These are phyloP conservation scores for Actinemys pallida DNA, from an alignment of 2,113 vertebrate genomes.

Conservation along the genomic window DNA sequence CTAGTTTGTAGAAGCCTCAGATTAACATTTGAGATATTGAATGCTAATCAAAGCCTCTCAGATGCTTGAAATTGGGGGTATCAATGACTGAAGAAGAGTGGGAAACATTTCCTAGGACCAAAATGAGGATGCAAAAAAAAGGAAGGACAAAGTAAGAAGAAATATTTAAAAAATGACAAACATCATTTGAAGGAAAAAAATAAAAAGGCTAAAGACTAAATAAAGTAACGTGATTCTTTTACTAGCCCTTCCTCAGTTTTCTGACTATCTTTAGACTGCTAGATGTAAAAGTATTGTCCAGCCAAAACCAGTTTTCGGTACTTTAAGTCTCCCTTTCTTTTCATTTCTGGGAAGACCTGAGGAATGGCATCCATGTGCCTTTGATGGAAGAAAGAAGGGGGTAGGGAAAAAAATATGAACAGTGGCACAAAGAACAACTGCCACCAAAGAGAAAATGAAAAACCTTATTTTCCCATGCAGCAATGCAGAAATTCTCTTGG, in stretches of 20 bases:
- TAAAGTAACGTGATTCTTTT: background rate
- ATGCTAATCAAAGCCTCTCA: background rate
- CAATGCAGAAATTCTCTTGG: background rate
- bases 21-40: background rate
- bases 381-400: background rate
- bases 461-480: background rate
- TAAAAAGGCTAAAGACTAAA: background rate
- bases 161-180: background rate
- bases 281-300: background rate
- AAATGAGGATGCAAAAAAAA: background rate
- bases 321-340: background rate
- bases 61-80: background rate
- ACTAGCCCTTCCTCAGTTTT: background rate
- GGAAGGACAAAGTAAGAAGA: background rate
- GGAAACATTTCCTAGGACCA: background rate
- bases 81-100: background rate
- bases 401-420: background rate
- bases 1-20: background rate
- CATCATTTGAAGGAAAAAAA: background rate
- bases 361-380: background rate
- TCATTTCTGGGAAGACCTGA: background rate
- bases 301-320: background rate
- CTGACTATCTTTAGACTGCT: background rate
- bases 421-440: background rate
- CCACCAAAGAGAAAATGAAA: slow-evolving; percentile 28